phyloP scores from a whole-genome alignment of 2,888 invertebrate genomes.

The Synergus umbraculus region DNA sequence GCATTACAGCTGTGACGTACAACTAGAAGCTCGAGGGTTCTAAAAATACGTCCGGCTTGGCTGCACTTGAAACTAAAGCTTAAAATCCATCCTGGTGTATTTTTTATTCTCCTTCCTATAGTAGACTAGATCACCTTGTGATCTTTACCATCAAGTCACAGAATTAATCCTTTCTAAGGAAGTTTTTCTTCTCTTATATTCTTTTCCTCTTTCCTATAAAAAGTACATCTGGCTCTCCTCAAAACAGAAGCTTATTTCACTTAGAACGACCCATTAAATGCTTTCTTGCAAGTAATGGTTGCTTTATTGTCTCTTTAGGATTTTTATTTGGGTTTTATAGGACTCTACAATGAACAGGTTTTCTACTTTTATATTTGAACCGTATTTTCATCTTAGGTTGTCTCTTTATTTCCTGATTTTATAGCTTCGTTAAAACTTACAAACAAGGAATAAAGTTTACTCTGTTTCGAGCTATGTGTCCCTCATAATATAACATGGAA shows the following conservation, averaged over 20 bases:
- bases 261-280: background rate
- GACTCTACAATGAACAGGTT: background rate
- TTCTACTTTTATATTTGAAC: background rate
- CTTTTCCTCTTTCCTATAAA: conserved; percentile 14
- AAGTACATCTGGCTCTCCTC: conserved; percentile 34
- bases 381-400: background rate
- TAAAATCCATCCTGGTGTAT: conserved; percentile 25
- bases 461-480: too few relatives aligned
- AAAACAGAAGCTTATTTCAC: conserved; percentile 24
- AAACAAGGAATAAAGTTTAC: too few relatives aligned
- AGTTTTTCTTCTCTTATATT: background rate
- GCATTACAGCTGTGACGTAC: conserved; percentile 68
- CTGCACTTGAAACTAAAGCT: conserved; percentile 64
- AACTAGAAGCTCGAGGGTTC: conserved; percentile 59
- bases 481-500: too few relatives aligned
- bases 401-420: background rate
- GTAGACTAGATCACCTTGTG: background rate
- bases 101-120: background rate
- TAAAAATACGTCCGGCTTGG: conserved; percentile 69
- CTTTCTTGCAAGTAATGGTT: conserved; percentile 20
- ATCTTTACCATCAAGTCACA: background rate
- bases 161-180: background rate
- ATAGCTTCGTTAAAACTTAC: background rate
- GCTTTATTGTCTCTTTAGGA: conserved; percentile 26
- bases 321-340: conserved; percentile 32